Evolutionary conservation across 2,888 invertebrate genomes (phyloP).

Genomic region (Palloptera scutellata): DNA sequence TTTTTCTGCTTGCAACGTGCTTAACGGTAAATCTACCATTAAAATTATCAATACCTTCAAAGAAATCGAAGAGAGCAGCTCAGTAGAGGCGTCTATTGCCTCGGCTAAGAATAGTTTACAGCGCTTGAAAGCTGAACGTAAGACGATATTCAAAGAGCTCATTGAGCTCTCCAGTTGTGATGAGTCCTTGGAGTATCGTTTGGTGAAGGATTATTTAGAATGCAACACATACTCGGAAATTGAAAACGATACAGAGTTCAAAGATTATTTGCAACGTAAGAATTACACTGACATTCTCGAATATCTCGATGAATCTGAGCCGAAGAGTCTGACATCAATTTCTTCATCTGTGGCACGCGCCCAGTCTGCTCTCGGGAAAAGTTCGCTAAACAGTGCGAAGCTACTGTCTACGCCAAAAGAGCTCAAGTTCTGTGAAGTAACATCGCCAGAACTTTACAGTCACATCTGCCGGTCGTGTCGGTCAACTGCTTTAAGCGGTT

Average conservation of each 20-base stretch:
- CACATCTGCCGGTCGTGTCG: conserved; percentile 50
- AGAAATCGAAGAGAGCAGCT: conserved; percentile 48
- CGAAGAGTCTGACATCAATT: conserved; percentile 50
- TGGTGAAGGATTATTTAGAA: conserved; percentile 62
- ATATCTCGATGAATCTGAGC: conserved; percentile 54
- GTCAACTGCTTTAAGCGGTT: conserved; percentile 24
- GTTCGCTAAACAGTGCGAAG: conserved; percentile 54
- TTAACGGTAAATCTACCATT: conserved; percentile 58
- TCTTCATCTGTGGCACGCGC: conserved; percentile 54
- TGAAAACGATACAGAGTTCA: conserved; percentile 60
- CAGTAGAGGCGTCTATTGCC: conserved; percentile 28
- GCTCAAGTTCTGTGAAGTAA: conserved; percentile 38
- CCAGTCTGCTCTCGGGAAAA: conserved; percentile 53
- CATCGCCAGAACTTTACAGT: conserved; percentile 42
- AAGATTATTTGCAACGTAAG: conserved; percentile 60
- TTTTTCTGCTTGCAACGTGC: conserved; percentile 54
- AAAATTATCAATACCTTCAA: conserved; percentile 52
- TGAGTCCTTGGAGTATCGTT: conserved; percentile 60
- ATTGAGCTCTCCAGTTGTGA: conserved; percentile 60
- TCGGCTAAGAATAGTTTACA: conserved; percentile 49
- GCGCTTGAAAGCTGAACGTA: conserved; percentile 52
- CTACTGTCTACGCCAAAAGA: conserved; percentile 54
- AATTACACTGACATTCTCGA: conserved; percentile 61
- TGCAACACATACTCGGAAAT: conserved; percentile 63
- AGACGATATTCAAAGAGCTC: conserved; percentile 56